These are phyloP conservation scores for Cichlasoma orientale DNA, from an alignment of 2,797 vertebrate genomes.

Conservation along the genomic window DNA sequence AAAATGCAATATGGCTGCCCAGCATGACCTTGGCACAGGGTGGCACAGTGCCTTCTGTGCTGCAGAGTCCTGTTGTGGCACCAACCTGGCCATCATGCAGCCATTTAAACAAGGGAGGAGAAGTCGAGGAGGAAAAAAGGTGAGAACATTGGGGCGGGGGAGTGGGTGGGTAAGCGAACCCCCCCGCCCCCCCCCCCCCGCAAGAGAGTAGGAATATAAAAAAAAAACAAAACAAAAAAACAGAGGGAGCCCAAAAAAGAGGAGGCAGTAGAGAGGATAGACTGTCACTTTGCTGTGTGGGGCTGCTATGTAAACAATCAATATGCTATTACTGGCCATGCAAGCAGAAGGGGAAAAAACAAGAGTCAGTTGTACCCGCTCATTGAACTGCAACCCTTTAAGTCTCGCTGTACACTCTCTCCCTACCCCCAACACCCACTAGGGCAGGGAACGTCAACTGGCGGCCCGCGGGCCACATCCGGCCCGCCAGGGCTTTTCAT, in stretches of 20 bases:
- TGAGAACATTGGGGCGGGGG: not conserved
- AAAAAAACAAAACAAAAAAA: constrained; percentile 10
- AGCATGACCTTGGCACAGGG: constrained; percentile 81
- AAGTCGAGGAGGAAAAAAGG: constrained; percentile 16
- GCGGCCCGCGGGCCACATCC: too few species aligned
- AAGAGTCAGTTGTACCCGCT: constrained; percentile 50
- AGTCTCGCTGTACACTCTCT: constrained; percentile 14
- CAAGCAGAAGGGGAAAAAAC: constrained; percentile 59
- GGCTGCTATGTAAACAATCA: constrained; percentile 75
- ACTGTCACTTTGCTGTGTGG: constrained; percentile 52
- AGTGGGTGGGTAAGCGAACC: too few species aligned
- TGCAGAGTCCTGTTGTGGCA: constrained; percentile 70
- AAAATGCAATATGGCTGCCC: constrained; percentile 84
- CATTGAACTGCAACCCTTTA: constrained; percentile 45
- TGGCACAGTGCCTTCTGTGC: constrained; percentile 80
- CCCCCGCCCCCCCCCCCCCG: too few species aligned
- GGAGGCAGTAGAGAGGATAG: constrained; percentile 44
- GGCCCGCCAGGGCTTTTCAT: too few species aligned
- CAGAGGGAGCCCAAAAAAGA: constrained; percentile 9
- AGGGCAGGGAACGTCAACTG: too few species aligned
- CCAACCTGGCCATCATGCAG: constrained; percentile 74
- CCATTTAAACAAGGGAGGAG: constrained; percentile 40
- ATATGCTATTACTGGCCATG: constrained; percentile 77
- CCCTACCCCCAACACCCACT: constrained; percentile 11
- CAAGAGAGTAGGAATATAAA: too few species aligned